Percentiles rank a stretch among this genome's conserved stretches.
phyloP scores from a whole-genome alignment of 2,797 vertebrate species.

The Sphenodon punctatus region DNA sequence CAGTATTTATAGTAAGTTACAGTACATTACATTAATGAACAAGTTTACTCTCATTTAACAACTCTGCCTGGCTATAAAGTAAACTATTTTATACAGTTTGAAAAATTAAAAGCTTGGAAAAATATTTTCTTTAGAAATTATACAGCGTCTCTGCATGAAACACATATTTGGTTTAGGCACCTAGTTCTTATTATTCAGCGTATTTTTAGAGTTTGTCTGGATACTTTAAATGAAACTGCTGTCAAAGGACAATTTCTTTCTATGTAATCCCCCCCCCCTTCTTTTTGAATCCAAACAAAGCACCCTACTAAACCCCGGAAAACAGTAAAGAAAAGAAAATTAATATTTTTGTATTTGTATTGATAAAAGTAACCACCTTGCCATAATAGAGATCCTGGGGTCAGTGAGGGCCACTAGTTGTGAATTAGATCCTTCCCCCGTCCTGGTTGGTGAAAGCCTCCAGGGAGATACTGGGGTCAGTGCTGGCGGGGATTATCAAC shows the following conservation, averaged over 20 bases:
- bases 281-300: too few species aligned
- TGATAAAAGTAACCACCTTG: neutral
- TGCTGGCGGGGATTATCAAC: too few species aligned
- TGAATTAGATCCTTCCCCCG: too few species aligned
- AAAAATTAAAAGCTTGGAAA: conserved; percentile 57
- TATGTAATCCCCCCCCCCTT: too few species aligned
- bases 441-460: too few species aligned
- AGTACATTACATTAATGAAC: conserved; percentile 20
- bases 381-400: neutral
- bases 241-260: neutral
- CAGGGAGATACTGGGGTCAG: too few species aligned
- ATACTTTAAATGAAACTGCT: conserved; percentile 18
- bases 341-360: neutral
- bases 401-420: too few species aligned
- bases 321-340: neutral
- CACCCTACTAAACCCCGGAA: neutral
- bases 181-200: conserved; percentile 33
- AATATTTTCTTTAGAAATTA: conserved; percentile 65
- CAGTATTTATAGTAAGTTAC: conserved; percentile 25
- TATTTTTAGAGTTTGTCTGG: conserved; percentile 51
- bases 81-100: conserved; percentile 42
- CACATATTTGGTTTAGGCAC: conserved; percentile 21
- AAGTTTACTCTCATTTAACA: conserved; percentile 46
- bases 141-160: conserved; percentile 42
- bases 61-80: conserved; percentile 49